Percentiles rank a stretch among this genome's conserved stretches.
Conservation (phyloP, 1,140 invertebrate genomes). For the Sitodiplosis mosellana region DNA sequence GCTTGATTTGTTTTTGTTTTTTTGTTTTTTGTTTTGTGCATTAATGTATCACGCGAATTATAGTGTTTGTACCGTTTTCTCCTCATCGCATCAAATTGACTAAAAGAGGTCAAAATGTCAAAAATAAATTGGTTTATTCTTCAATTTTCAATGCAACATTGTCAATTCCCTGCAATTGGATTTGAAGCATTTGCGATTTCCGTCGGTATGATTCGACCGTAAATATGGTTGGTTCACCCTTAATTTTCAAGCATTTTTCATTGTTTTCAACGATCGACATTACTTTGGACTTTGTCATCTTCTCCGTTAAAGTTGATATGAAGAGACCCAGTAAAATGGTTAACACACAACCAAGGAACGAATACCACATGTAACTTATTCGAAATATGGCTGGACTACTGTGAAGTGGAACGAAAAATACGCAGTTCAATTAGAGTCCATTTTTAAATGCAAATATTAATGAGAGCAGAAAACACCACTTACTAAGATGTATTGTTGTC, state of each 20-base stretch:
- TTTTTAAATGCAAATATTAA: no score
- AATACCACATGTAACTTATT: conserved; percentile 47
- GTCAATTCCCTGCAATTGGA: not conserved
- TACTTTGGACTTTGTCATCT: not conserved
- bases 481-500: conserved; percentile 2
- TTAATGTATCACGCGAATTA: no score
- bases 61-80: no score
- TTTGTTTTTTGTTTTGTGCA: no score
- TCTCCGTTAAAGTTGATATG: conserved; percentile 30
- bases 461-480: not conserved
- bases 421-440: no score
- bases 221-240: not conserved
- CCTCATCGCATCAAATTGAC: no score
- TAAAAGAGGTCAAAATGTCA: no score
- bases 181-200: not conserved
- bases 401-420: not conserved
- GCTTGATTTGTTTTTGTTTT: no score
- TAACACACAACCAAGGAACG: conserved; percentile 49
- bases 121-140: not conserved
- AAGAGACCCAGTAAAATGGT: conserved; percentile 51
- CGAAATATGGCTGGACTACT: conserved; percentile 36
- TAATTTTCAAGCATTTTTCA: not conserved
- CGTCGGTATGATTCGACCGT: not conserved
- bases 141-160: not conserved
- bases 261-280: not conserved